Base-by-base conservation (phyloP, 1,140 invertebrate species). In the Adoxophyes honmai region DNA sequence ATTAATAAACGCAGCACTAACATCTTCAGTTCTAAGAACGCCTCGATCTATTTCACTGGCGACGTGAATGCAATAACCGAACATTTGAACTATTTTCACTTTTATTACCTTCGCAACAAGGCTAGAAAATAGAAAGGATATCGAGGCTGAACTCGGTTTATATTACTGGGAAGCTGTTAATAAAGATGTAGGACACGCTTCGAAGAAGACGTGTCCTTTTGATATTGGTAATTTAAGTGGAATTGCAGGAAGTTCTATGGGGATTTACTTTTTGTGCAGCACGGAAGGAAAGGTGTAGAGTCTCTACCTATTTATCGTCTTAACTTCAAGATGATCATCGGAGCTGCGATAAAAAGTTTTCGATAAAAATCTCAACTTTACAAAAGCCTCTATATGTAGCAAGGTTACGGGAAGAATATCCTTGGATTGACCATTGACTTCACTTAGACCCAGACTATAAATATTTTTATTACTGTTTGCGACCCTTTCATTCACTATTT, bases 1-100 rank as follows among this genome's bases (percentile, higher is more conserved):
- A 73, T 70, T 73, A 72, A 73, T 76, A 79, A 78, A 75, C 64
- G 64, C 67, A 56, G 65, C 70, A 73, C 70, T 60, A 70, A 73
- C 61, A 42, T 52, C 62, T 62, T 66, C 59, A 66, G 53, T 84
- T 84, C 81, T 63, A 33, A 52, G 78, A 84, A 81, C 61, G 65
- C 73, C 70, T 79, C 78, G 77, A 79, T 81, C 68, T 68, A 78
- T 68, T 67, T 57, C 55, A 62, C 52, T 44, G 39, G 44, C 56
- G 71, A 73, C 77, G 75, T 68, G 70, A 70, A 75, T 75, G 65
- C 68, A 62, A 33, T 48, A 48, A 48, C n/a, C n/a, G 42, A 3
- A 54, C 38, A 37, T 53, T 56, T 44, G 34, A 13, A 35, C 34
- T 21, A 78, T 70, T 60, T 66, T 65, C 36, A 64, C 55, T 64